Evolutionary conservation across 2,888 invertebrate species (phyloP).

Genomic region (Melieria picta): DNA sequence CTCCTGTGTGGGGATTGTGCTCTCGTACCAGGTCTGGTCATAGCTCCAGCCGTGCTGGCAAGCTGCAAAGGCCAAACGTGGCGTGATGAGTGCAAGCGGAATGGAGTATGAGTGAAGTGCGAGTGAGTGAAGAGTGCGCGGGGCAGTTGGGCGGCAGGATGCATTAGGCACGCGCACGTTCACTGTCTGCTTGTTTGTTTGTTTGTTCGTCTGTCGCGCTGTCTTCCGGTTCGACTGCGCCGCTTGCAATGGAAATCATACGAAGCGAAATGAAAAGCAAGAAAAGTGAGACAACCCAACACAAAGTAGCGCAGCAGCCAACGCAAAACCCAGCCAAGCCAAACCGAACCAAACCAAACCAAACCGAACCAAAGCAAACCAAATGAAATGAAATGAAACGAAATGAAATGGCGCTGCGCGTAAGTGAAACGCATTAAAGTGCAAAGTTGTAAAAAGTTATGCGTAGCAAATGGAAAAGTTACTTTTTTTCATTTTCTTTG

Average conservation of each 20-base stretch:
- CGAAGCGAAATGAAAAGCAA: too few species aligned
- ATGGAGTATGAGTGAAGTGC: neutral
- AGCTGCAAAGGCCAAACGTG: conserved; percentile 52
- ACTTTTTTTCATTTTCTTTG: conserved; percentile 31
- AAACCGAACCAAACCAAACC: conserved; percentile 14
- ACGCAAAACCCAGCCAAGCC: conserved; percentile 10
- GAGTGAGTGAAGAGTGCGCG: neutral
- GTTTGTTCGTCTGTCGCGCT: conserved; percentile 4
- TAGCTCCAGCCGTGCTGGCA: conserved; percentile 70
- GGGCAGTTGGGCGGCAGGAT: neutral
- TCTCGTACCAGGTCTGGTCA: conserved; percentile 68
- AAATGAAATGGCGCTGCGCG: conserved; percentile 39
- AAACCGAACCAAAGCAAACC: conserved; percentile 14
- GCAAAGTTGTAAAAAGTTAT: conserved; percentile 59
- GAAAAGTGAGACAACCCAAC: conserved; percentile 18
- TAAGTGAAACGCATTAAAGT: conserved; percentile 60
- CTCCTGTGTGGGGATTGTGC: conserved; percentile 68
- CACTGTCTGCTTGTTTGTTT: neutral
- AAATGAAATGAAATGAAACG: conserved; percentile 17
- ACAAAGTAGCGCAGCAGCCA: conserved; percentile 1
- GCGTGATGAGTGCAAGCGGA: conserved; percentile 14
- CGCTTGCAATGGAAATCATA: neutral
- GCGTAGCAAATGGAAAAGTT: conserved; percentile 49
- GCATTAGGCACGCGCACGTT: neutral
- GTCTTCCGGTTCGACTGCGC: conserved; percentile 15